A percentile compares a stretch with the other conserved stretches of the same genome.
Evolutionary conservation across 2,797 vertebrate genomes (phyloP).

Genomic region (Leuciscus waleckii): DNA sequence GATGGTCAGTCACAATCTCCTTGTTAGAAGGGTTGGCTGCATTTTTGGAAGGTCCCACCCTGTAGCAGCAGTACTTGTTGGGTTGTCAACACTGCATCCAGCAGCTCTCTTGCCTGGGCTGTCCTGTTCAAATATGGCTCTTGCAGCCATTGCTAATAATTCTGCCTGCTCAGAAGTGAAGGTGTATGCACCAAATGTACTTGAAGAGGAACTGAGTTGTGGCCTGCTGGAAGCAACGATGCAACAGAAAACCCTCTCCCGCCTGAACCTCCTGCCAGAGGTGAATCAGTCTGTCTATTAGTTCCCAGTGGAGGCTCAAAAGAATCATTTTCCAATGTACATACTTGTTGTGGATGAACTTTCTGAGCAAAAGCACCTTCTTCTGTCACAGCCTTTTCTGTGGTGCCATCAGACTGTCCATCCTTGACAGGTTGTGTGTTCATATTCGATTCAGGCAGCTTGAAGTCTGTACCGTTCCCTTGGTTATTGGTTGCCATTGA

Average conservation of each 20-base stretch:
- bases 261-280: constrained; percentile 85
- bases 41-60: constrained; percentile 79
- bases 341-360: constrained; percentile 80
- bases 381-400: constrained; percentile 68
- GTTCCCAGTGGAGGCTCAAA: constrained; percentile 77
- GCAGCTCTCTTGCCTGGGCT: constrained; percentile 77
- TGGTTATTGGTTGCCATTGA: constrained; percentile 60
- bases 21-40: constrained; percentile 69
- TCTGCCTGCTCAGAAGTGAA: constrained; percentile 94
- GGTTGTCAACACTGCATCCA: constrained; percentile 71
- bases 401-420: constrained; percentile 63
- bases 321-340: constrained; percentile 85
- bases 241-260: constrained; percentile 95
- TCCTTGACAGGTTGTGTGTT: constrained; percentile 63
- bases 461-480: constrained; percentile 61
- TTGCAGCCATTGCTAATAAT: constrained; percentile 89
- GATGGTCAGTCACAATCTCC: constrained; percentile 73
- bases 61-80: constrained; percentile 69
- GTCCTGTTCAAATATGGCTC: constrained; percentile 94
- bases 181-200: constrained; percentile 85
- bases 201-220: constrained; percentile 78
- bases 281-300: constrained; percentile 88
- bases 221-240: constrained; percentile 92
- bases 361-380: constrained; percentile 75
- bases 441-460: constrained; percentile 59